Base-by-base conservation (phyloP, 2,888 invertebrate genomes). In the Callyntrura sp. region DNA sequence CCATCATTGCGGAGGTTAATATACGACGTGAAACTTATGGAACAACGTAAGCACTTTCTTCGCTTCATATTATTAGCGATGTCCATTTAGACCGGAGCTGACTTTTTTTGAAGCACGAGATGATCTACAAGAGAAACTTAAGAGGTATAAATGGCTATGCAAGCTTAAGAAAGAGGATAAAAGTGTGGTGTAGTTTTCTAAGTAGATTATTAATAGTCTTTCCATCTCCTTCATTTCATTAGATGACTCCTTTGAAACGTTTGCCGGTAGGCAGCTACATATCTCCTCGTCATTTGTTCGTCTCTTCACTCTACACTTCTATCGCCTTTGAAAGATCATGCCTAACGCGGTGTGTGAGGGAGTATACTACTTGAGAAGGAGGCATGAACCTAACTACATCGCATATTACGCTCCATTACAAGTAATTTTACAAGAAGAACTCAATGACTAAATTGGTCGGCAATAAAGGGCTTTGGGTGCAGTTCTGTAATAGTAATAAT, bases 361-460 rank as follows among this genome's bases (percentile, higher is more conserved):
- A n/a, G n/a, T n/a, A n/a, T n/a, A n/a, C n/a, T n/a, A n/a, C n/a
- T n/a, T n/a, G n/a, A n/a, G n/a, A n/a, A n/a, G n/a, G n/a, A n/a
- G n/a, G n/a, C n/a, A n/a, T n/a, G n/a, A n/a, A n/a, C n/a, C n/a
- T n/a, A n/a, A n/a, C n/a, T n/a, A 20, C 17, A 48, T 45, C 1
- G 14, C 1, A 60, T 65, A 65, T 25, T 28, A 70, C n/a, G 3
- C 48, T 73, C 23, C 73, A 48, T 73, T 73, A 73, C 68, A 73
- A 73, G 20, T 73, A 73, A 73, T 45, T 73, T 73, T 73, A 68
- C 20, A 73, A 51, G 51, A 76, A 55, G 14, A 51, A 55, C 78
- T 78, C 28, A 78, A 78, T 78, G 78, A 78, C 78, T 78, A 78
- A 78, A 78, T 51, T 78, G 78, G 78, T 28, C 55, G 28, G 78